Percentiles rank a stretch among this genome's conserved stretches.
Conservation (phyloP, 2,797 vertebrate genomes). For the Tapirus indicus region DNA sequence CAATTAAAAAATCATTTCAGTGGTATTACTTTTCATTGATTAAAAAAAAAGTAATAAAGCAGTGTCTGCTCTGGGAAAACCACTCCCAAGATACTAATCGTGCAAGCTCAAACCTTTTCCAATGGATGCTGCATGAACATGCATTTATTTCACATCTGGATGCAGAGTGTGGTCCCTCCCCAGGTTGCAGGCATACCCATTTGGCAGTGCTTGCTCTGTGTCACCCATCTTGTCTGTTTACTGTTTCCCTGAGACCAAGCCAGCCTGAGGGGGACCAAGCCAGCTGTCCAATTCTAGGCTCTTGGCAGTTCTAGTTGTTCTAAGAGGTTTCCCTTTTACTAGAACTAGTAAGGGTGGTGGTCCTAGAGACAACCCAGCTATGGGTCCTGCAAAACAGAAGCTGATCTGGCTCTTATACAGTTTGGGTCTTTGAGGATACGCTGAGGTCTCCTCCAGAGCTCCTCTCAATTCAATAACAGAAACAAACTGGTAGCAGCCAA, state of each 20-base stretch:
- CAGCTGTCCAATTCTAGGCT: neutral
- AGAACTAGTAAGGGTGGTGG: neutral
- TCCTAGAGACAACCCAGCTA: neutral
- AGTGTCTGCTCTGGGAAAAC: neutral
- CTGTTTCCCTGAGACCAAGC: neutral
- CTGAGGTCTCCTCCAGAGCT: neutral
- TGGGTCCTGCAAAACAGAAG: neutral
- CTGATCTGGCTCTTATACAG: neutral
- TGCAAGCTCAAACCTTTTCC: neutral
- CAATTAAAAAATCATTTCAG: neutral
- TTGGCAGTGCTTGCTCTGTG: neutral
- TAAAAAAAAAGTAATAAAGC: neutral
- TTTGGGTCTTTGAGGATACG: neutral
- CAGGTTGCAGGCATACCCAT: neutral
- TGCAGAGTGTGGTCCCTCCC: neutral
- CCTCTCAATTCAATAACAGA: slow-evolving; percentile 18
- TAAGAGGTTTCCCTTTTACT: neutral
- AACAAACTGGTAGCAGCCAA: neutral
- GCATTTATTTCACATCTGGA: neutral
- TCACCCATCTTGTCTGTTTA: neutral
- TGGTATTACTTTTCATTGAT: neutral
- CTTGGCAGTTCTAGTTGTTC: neutral
- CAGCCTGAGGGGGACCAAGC: neutral
- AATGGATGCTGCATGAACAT: neutral
- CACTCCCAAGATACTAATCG: neutral